Evolutionary conservation across 2,113 vertebrate genomes (phyloP), one percentile per base, ranked within the genome.

Genomic region (Rhinichthys klamathensis): DNA sequence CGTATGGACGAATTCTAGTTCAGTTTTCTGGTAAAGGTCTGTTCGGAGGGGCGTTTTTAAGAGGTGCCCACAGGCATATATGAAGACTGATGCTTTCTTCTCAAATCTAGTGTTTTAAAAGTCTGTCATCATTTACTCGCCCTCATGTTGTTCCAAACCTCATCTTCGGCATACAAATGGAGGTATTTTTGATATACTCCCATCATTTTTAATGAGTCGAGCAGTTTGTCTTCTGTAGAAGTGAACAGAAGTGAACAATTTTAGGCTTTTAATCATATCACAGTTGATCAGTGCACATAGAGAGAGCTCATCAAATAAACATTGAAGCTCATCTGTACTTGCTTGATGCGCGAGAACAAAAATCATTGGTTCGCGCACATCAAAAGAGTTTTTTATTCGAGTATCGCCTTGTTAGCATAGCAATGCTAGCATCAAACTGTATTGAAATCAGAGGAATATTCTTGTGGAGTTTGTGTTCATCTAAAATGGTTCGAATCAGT

Each of bases 1-100:
- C 79, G 21, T 54, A n/a, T n/a, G 41, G 41, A 67, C 76, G 41
- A 54, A 80, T 86, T 67, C 6, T 25, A 58, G 65, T 67, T 41
- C 51, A 38, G 35, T 27, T 58, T 58, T 73, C 61, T 41, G 10
- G 25, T 49, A 51, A n/a, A 35, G 23, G 63, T 58, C 41, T 76
- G 16, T 41, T 41, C 7, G 25, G 13, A 18, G 23, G n/a, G 49
- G 63, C 10, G 16, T 61, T 65, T 49, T 82, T 56, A 15, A 41
- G 11, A 25, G 49, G 21, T 72, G 38, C 38, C 15, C n/a, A 21
- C 46, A 25, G 54, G 56, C 32, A 41, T 2, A 78, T 21, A n/a
- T 35, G 32, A 41, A 72, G 35, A 35, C 18, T 41, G 32, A 27
- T 15, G 25, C 61, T 65, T 65, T 32, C 2, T 18, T 32, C 12